These are phyloP conservation scores for Sicus ferrugineus DNA, from an alignment of 2,888 invertebrate genomes.

Conservation along the genomic window DNA sequence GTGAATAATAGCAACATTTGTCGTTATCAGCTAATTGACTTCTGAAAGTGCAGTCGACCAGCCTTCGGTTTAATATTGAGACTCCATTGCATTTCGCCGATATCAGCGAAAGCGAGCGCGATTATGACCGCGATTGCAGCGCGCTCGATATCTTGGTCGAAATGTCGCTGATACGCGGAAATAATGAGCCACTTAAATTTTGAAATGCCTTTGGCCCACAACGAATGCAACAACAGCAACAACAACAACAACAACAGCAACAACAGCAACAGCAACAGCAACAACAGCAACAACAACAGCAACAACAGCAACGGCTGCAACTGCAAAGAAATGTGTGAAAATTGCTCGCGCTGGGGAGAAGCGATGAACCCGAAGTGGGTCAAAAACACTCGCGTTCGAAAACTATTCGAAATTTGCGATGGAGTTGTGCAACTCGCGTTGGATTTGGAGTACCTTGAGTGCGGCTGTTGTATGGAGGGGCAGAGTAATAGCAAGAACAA, in stretches of 20 bases:
- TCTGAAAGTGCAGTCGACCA: neutral
- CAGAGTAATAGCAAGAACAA: neutral
- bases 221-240: neutral
- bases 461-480: conserved; percentile 3
- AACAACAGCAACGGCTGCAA: neutral
- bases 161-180: conserved; percentile 17
- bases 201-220: conserved; percentile 2
- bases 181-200: conserved; percentile 7
- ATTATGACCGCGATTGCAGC: neutral
- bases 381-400: conserved; percentile 22
- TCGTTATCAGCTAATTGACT: no score
- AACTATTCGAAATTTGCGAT: conserved; percentile 13
- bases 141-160: neutral
- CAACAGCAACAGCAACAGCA: no score
- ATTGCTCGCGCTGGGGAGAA: neutral
- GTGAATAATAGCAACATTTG: no score
- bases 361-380: conserved; percentile 8
- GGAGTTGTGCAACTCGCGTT: no score
- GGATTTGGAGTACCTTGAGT: no score
- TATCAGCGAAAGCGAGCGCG: conserved; percentile 17
- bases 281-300: no score
- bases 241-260: conserved; percentile 9
- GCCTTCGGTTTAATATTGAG: conserved; percentile 29
- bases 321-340: neutral
- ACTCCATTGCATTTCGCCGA: conserved; percentile 36